phyloP scores from a whole-genome alignment of 2,888 invertebrate species.

The Malacosoma neustria region DNA sequence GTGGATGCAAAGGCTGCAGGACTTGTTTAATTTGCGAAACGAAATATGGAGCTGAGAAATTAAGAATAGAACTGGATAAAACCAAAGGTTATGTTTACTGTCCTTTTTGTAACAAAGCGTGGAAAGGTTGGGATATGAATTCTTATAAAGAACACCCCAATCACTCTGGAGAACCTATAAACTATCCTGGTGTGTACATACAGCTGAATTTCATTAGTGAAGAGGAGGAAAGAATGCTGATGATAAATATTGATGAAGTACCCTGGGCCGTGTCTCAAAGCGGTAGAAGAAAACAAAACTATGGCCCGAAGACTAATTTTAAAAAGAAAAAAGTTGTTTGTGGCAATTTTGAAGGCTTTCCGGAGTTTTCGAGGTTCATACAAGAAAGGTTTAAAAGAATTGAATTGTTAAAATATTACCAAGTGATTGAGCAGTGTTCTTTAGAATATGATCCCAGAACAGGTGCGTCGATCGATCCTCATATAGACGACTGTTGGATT shows the following conservation, averaged over 20 bases:
- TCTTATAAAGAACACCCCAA: slow-evolving; percentile 78
- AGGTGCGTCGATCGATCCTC: slow-evolving; percentile 97
- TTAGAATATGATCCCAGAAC: slow-evolving; percentile 91
- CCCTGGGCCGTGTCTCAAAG: slow-evolving; percentile 96
- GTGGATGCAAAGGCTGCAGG: slow-evolving; percentile 95
- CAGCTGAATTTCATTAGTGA: slow-evolving; percentile 82
- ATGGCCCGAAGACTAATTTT: slow-evolving; percentile 98
- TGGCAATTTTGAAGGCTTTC: slow-evolving; percentile 91
- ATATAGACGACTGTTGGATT: slow-evolving; percentile 99
- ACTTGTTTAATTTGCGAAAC: slow-evolving; percentile 92
- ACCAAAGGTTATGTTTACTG: slow-evolving; percentile 83
- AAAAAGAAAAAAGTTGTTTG: slow-evolving; percentile 89
- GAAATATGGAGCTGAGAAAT: slow-evolving; percentile 62
- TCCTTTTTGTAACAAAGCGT: slow-evolving; percentile 82
- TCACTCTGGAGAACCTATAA: slow-evolving; percentile 76
- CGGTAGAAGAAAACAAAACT: slow-evolving; percentile 97
- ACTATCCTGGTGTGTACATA: slow-evolving; percentile 81
- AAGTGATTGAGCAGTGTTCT: slow-evolving; percentile 95
- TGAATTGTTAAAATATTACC: slow-evolving; percentile 79
- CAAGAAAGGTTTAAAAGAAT: slow-evolving; percentile 82
- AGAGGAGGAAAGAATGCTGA: slow-evolving; percentile 79
- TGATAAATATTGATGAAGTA: slow-evolving; percentile 82
- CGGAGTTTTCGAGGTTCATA: slow-evolving; percentile 83
- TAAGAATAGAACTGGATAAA: slow-evolving; percentile 55
- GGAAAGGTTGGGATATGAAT: slow-evolving; percentile 81